phyloP scores from a whole-genome alignment of 2,113 vertebrate species.

The Lampris incognitus region DNA sequence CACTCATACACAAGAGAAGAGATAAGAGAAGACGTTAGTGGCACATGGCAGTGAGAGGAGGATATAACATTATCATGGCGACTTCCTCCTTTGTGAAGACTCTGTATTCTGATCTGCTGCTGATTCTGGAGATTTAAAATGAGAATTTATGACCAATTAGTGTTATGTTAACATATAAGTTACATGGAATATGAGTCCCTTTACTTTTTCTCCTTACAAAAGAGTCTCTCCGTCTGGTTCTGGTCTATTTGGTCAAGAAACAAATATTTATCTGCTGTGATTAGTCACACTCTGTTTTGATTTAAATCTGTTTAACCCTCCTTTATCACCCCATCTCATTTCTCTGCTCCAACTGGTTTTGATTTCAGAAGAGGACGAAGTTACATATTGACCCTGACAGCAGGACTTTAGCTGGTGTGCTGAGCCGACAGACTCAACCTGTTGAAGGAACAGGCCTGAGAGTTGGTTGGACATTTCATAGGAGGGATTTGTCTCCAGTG shows the following conservation, averaged over 20 bases:
- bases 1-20: no score
- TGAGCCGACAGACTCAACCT: constrained; percentile 19
- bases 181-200: neutral
- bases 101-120: neutral
- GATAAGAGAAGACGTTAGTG: no score
- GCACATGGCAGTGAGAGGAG: no score
- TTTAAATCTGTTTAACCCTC: constrained; percentile 16
- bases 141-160: constrained; percentile 4
- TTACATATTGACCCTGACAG: constrained; percentile 29
- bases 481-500: constrained; percentile 46
- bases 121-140: constrained; percentile 7
- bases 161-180: neutral
- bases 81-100: neutral
- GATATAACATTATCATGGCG: neutral
- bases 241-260: constrained; percentile 22
- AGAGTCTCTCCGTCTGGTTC: neutral
- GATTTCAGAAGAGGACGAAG: neutral
- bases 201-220: constrained; percentile 16
- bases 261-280: constrained; percentile 3
- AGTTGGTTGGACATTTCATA: constrained; percentile 56
- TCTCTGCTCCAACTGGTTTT: constrained; percentile 21
- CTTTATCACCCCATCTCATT: constrained; percentile 3
- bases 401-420: neutral
- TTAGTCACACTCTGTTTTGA: constrained; percentile 33
- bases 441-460: constrained; percentile 18